phyloP scores from a whole-genome alignment of 2,888 invertebrate species.

The Halocaridina rubra region DNA sequence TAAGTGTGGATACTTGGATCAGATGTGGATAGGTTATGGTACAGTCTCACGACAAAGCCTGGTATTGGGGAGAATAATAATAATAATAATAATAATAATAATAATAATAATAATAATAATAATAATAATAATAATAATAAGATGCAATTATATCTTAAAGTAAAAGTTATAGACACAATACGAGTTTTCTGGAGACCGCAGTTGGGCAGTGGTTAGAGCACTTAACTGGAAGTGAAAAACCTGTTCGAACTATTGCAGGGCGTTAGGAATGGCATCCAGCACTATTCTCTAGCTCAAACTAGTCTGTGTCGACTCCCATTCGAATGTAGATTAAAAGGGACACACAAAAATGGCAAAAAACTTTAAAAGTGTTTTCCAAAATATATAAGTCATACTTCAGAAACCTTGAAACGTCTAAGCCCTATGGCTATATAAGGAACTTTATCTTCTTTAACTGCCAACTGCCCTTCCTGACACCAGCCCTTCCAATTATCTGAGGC shows the following conservation, averaged over 20 bases:
- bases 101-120: not conserved
- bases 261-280: too few relatives aligned
- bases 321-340: too few relatives aligned
- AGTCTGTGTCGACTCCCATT: too few relatives aligned
- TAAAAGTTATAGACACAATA: too few relatives aligned
- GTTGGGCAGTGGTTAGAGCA: too few relatives aligned
- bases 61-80: not conserved
- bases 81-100: not conserved
- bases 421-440: not conserved
- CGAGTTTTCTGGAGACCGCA: too few relatives aligned
- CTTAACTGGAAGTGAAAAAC: too few relatives aligned
- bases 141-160: too few relatives aligned
- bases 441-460: not conserved
- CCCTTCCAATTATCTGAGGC: not conserved
- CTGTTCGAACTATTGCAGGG: too few relatives aligned
- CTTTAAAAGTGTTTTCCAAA: not conserved
- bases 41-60: constrained; percentile 63
- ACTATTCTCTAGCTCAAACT: too few relatives aligned
- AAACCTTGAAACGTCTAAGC: not conserved
- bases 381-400: not conserved
- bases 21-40: constrained; percentile 54
- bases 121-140: not conserved
- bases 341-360: too few relatives aligned
- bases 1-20: not conserved
- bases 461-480: not conserved